These are phyloP conservation scores for Selenia dentaria DNA, from an alignment of 2,888 invertebrate species.

Conservation along the genomic window DNA sequence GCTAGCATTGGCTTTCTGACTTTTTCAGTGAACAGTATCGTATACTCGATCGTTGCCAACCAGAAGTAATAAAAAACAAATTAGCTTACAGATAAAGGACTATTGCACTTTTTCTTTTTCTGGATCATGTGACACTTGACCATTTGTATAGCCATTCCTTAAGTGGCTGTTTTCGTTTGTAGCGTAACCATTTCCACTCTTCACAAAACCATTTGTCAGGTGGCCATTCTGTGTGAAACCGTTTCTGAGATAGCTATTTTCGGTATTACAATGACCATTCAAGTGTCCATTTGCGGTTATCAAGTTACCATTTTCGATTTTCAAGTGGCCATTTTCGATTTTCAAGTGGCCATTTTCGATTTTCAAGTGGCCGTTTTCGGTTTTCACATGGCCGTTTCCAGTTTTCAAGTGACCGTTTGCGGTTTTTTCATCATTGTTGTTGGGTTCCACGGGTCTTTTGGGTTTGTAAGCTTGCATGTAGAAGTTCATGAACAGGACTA, in stretches of 20 bases:
- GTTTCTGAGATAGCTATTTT: constrained; percentile 36
- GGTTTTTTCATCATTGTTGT: constrained; percentile 44
- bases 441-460: constrained; percentile 39
- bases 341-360: constrained; percentile 37
- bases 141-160: constrained; percentile 54
- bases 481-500: constrained; percentile 95
- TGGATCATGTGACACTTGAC: constrained; percentile 44
- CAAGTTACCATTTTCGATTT: constrained; percentile 38
- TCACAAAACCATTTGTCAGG: constrained; percentile 8
- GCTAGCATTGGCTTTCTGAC: no score
- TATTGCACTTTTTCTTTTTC: constrained; percentile 73
- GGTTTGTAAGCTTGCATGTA: constrained; percentile 92
- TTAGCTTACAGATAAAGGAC: constrained; percentile 17
- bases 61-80: not conserved
- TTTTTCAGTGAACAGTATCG: no score
- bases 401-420: constrained; percentile 23
- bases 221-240: constrained; percentile 30
- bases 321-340: constrained; percentile 24
- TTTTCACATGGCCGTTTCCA: constrained; percentile 42
- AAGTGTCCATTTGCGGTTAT: constrained; percentile 41
- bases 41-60: not conserved
- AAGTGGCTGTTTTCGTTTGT: constrained; percentile 37
- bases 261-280: constrained; percentile 16
- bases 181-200: constrained; percentile 8
- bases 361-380: constrained; percentile 29